A percentile compares a stretch with the other conserved stretches of the same genome.
Evolutionary conservation across 1,140 invertebrate genomes (phyloP).

Genomic region (Trissolcus basalis): DNA sequence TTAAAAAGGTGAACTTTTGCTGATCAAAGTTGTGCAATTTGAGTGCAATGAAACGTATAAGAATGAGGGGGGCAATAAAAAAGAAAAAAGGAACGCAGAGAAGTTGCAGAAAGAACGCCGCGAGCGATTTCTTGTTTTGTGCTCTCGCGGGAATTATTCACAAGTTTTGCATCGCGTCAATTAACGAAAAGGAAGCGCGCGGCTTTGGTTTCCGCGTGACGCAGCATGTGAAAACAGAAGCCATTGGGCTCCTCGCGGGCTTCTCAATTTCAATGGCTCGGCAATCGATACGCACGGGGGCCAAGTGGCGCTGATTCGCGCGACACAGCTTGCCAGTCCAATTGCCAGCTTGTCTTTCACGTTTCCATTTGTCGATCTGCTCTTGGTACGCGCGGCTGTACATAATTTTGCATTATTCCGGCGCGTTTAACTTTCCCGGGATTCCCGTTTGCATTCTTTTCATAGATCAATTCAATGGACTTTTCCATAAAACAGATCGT

Average conservation of each 20-base stretch:
- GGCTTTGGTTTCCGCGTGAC: background rate
- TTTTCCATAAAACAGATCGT: too few relatives aligned
- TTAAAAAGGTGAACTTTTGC: slow-evolving; percentile 49
- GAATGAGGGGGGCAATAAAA: background rate
- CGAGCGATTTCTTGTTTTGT: slow-evolving; percentile 6
- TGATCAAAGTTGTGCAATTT: slow-evolving; percentile 49
- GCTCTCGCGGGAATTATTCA: slow-evolving; percentile 26
- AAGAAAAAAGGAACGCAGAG: slow-evolving; percentile 30
- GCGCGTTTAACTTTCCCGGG: too few relatives aligned
- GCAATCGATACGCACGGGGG: slow-evolving; percentile 15
- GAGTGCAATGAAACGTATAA: slow-evolving; percentile 26
- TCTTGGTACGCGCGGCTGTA: too few relatives aligned
- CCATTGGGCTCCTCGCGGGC: background rate
- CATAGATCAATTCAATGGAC: too few relatives aligned
- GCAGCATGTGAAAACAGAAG: slow-evolving; percentile 19
- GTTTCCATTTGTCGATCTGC: background rate
- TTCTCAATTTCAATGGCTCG: slow-evolving; percentile 23
- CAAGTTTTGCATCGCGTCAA: slow-evolving; percentile 37
- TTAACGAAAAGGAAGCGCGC: slow-evolving; percentile 33
- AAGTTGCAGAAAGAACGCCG: slow-evolving; percentile 16
- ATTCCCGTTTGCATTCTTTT: too few relatives aligned
- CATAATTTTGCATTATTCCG: too few relatives aligned
- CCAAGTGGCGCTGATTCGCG: background rate
- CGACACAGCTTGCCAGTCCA: background rate
- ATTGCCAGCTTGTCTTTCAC: background rate